Conservation (phyloP, 2,113 vertebrate species). For the Cynocephalus volans region DNA sequence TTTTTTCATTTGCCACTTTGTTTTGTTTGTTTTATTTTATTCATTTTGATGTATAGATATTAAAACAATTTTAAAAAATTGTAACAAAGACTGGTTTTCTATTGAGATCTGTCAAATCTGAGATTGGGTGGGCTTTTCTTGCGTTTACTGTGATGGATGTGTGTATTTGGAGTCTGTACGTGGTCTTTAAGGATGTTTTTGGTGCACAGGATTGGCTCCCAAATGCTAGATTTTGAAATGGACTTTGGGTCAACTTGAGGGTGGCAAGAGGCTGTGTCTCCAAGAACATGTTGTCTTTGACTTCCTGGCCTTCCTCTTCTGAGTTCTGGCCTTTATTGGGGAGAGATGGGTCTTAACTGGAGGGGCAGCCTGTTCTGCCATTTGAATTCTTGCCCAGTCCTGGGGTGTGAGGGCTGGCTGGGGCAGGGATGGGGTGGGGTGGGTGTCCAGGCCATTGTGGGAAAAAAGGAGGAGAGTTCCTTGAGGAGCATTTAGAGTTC, state of each 20-base stretch:
- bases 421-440: background rate
- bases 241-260: slow-evolving; percentile 50
- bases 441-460: background rate
- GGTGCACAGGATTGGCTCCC: background rate
- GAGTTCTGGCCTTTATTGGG: slow-evolving; percentile 42
- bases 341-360: slow-evolving; percentile 60
- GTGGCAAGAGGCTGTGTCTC: background rate
- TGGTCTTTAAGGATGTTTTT: background rate
- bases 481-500: slow-evolving; percentile 62
- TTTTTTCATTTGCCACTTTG: too few relatives aligned
- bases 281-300: slow-evolving; percentile 7
- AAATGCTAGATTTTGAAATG: background rate
- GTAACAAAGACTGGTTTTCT: background rate
- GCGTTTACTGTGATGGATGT: background rate
- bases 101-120: background rate
- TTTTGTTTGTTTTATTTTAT: too few relatives aligned
- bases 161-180: background rate
- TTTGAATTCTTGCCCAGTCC: slow-evolving; percentile 58
- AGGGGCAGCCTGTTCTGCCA: slow-evolving; percentile 36
- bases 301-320: slow-evolving; percentile 56
- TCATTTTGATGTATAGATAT: too few relatives aligned
- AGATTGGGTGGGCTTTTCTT: background rate
- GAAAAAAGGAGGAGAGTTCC: slow-evolving; percentile 48
- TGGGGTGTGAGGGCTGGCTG: background rate
- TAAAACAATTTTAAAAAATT: too few relatives aligned